A percentile compares a stretch with the other conserved stretches of the same genome.
These are phyloP conservation scores for Natator depressus DNA, from an alignment of 2,113 vertebrate genomes.

Conservation along the genomic window DNA sequence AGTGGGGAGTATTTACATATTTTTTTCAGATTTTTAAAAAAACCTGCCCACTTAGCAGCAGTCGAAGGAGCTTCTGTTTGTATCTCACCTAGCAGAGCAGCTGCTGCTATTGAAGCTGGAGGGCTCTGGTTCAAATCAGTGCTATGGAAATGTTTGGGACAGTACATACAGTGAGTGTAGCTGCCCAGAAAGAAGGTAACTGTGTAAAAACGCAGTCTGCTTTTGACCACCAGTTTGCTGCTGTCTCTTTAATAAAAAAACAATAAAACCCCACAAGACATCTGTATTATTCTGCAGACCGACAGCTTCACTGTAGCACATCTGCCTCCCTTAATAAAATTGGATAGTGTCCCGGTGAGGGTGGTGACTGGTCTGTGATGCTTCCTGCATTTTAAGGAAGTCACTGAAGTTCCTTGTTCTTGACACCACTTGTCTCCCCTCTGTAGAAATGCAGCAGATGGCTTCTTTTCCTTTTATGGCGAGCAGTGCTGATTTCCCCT, in stretches of 20 bases:
- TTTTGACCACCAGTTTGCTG: background rate
- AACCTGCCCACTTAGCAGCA: no score
- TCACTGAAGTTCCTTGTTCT: constrained; percentile 33
- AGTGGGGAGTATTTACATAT: background rate
- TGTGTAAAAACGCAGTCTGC: rapidly evolving
- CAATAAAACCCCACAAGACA: background rate
- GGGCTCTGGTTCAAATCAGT: rapidly evolving
- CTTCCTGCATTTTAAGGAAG: constrained; percentile 52
- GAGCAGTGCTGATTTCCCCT: constrained; percentile 51
- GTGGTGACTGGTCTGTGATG: rapidly evolving
- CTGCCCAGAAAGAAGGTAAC: background rate
- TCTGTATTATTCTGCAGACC: background rate
- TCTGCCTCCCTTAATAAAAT: background rate
- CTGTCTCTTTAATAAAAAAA: background rate
- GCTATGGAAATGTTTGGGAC: no score
- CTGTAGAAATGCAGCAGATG: constrained; percentile 62
- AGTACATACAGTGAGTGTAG: rapidly evolving
- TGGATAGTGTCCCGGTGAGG: background rate
- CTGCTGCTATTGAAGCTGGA: rapidly evolving
- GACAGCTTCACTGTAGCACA: background rate
- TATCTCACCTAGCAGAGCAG: background rate
- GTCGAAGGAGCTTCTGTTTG: rapidly evolving
- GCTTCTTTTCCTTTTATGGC: constrained; percentile 82
- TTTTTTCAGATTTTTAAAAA: background rate
- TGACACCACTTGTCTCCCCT: constrained; percentile 29